A percentile compares a stretch with the other conserved stretches of the same genome.
phyloP scores from a whole-genome alignment of 2,888 invertebrate genomes.

The Heliconius cydno region DNA sequence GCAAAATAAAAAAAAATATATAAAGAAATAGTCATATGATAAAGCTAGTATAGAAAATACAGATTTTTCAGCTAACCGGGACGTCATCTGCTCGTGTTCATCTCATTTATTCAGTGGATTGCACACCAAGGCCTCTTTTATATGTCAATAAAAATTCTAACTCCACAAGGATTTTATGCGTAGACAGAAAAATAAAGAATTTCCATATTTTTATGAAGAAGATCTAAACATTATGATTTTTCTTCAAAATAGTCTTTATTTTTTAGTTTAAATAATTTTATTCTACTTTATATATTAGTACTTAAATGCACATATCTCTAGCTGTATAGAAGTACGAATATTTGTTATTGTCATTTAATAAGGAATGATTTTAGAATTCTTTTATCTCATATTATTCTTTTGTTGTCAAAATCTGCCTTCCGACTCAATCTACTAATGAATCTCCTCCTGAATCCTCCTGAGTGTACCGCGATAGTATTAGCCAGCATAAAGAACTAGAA shows the following conservation, averaged over 20 bases:
- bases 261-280: background rate
- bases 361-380: background rate
- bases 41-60: conserved; percentile 3
- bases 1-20: background rate
- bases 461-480: background rate
- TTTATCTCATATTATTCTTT: background rate
- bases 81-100: conserved; percentile 38
- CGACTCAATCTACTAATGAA: background rate
- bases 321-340: background rate
- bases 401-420: background rate
- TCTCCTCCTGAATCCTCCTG: no score
- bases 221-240: background rate
- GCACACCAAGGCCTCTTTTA: conserved; percentile 41
- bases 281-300: background rate
- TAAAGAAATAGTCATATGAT: background rate
- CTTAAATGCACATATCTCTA: background rate
- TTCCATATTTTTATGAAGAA: conserved; percentile 9
- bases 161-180: conserved; percentile 37
- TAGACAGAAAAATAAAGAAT: conserved; percentile 20
- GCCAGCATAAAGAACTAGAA: background rate
- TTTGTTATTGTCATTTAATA: background rate
- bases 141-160: conserved; percentile 42
- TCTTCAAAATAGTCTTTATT: background rate
- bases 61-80: conserved; percentile 19
- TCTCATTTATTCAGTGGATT: conserved; percentile 44